Base-by-base conservation (phyloP, 2,888 invertebrate genomes). In the Stenodera caucasica region DNA sequence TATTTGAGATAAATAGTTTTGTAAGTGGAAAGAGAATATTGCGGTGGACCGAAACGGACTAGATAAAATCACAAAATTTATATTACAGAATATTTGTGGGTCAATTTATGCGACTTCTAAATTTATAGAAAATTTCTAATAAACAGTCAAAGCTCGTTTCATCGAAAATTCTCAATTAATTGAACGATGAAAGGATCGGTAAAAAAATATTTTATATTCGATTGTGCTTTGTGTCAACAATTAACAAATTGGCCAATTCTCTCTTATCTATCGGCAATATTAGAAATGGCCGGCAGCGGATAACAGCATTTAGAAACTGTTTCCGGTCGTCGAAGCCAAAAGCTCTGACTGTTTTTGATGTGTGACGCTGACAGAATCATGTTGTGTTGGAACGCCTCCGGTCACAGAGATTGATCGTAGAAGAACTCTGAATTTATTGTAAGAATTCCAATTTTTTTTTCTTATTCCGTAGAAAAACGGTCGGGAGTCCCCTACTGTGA, bases 51-150 rank as follows among this genome's bases (percentile, higher is more conserved):
- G 12, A 23, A 40, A 7, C 5, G 7, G 21, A 2, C 21, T 18
- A 21, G 45, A 45, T 45, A 45, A 45, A 45, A 45, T 45, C 45
- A 23, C 12, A 9, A 12, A 45, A 45, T 45, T 45, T 45, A 45
- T 45, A 26, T 26, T 26, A 5, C 3, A 26, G 3, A 6, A 5
- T 26, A 3, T 26, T 5, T 6, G 26, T 6, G 3, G 45, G 7
- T 45, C 23, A 40, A 21, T 40, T 37, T 37, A 14, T 37, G 7
- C 9, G 5, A 26, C 26, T 26, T 2, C 2, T 26, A 26, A 26
- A 26, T 26, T 26, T 26, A 26, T 26, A 26, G 26, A 5, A 26
- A 26, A 26, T 26, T 26, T 26, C 26, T 5, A 26, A 26, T 26
- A n/a, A n/a, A n/a, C n/a, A n/a, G n/a, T n/a, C n/a, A n/a, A n/a